Percentiles rank a stretch among this genome's conserved stretches.
Evolutionary conservation across 2,113 vertebrate species (phyloP).

Genomic region (Eupsittula cactorum): DNA sequence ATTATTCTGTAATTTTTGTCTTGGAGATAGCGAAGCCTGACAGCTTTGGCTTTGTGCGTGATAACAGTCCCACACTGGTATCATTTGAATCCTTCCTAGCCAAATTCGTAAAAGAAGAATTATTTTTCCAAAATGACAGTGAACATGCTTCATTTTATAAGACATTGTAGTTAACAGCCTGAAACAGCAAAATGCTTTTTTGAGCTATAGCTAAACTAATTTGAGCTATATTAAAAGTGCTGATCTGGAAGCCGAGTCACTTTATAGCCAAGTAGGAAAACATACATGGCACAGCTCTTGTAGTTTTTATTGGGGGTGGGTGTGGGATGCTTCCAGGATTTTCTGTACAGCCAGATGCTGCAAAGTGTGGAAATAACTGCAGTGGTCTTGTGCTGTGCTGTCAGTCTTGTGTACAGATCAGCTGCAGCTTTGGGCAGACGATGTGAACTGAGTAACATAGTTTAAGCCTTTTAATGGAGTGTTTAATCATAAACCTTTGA

Average conservation of each 20-base stretch:
- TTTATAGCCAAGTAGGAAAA: not conserved
- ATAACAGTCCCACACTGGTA: slow-evolving; percentile 66
- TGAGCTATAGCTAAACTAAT: slow-evolving; percentile 67
- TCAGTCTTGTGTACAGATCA: accelerated
- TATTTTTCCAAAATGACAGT: slow-evolving; percentile 63
- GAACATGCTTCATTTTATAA: slow-evolving; percentile 73
- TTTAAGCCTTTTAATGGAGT: not conserved
- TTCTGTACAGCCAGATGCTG: not conserved
- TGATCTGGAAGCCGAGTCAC: slow-evolving; percentile 25
- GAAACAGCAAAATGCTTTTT: slow-evolving; percentile 56
- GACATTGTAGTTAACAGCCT: slow-evolving; percentile 72
- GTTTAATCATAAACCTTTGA: not conserved
- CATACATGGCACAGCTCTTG: not conserved
- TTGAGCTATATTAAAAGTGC: slow-evolving; percentile 54
- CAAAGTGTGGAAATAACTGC: not conserved
- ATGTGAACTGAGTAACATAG: accelerated
- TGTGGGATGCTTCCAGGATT: not conserved
- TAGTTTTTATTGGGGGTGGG: not conserved
- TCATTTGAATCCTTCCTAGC: slow-evolving; percentile 74
- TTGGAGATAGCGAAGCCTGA: slow-evolving; percentile 78
- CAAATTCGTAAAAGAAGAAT: slow-evolving; percentile 74
- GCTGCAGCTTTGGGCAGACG: not conserved
- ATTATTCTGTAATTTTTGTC: slow-evolving; percentile 74
- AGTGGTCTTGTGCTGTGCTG: not conserved
- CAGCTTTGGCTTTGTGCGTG: slow-evolving; percentile 68